These are phyloP conservation scores for Parnassius apollo DNA, from an alignment of 2,888 invertebrate species.

Conservation along the genomic window DNA sequence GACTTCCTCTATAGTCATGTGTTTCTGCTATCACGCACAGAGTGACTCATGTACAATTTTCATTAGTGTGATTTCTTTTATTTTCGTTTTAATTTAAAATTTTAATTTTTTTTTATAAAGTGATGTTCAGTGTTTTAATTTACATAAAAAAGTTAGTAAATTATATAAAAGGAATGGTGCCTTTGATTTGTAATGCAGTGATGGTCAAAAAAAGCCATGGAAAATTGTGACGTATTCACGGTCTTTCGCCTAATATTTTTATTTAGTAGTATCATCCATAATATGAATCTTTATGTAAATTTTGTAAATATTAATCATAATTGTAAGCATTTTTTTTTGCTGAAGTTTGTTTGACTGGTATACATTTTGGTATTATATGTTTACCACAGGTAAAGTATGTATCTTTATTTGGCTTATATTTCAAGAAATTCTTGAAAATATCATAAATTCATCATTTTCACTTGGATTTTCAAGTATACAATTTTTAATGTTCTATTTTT, in stretches of 20 bases:
- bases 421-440: too few relatives aligned
- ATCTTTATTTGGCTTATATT: too few relatives aligned
- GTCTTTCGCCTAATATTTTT: not conserved
- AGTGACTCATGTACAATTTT: constrained; percentile 15
- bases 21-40: constrained; percentile 7
- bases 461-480: too few relatives aligned
- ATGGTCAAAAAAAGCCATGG: constrained; percentile 1
- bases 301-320: constrained; percentile 66
- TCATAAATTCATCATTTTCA: too few relatives aligned
- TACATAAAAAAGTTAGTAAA: not conserved
- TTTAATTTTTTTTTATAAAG: not conserved
- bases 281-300: constrained; percentile 50
- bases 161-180: constrained; percentile 7
- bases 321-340: constrained; percentile 54
- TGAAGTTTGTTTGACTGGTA: constrained; percentile 36
- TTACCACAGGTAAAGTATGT: too few relatives aligned
- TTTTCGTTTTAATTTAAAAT: not conserved
- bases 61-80: constrained; percentile 11
- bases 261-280: constrained; percentile 1
- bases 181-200: constrained; percentile 5
- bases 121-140: constrained; percentile 14
- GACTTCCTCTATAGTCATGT: constrained; percentile 14
- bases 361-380: constrained; percentile 4
- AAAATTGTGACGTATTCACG: not conserved
- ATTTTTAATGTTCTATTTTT: too few relatives aligned